A percentile compares a stretch with the other conserved stretches of the same genome.
Evolutionary conservation across 2,797 vertebrate genomes (phyloP).

Genomic region (Chrysocyon brachyurus): DNA sequence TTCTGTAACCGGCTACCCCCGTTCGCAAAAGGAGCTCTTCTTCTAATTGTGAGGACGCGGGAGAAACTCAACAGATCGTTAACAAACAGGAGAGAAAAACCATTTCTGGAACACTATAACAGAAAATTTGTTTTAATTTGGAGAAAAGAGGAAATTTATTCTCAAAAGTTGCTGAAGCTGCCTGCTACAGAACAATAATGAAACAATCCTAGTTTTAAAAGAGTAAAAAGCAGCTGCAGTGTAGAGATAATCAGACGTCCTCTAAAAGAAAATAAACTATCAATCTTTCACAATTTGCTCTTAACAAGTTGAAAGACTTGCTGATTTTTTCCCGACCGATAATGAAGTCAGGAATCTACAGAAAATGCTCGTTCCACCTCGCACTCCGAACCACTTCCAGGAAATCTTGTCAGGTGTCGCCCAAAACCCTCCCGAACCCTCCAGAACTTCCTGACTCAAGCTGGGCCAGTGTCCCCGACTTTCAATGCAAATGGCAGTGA

Average conservation of each 20-base stretch:
- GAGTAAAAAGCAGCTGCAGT: not conserved
- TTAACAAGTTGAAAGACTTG: slow-evolving; percentile 7
- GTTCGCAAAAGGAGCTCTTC: not conserved
- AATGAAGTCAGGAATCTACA: not conserved
- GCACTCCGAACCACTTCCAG: not conserved
- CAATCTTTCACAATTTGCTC: slow-evolving; percentile 23
- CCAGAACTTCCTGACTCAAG: slow-evolving; percentile 34
- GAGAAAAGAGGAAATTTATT: slow-evolving; percentile 30
- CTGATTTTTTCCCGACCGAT: not conserved
- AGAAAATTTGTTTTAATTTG: slow-evolving; percentile 59
- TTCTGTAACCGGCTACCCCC: not conserved
- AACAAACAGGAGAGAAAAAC: slow-evolving; percentile 41
- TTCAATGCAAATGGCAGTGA: slow-evolving; percentile 47
- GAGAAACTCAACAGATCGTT: slow-evolving; percentile 38
- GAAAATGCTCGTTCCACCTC: not conserved
- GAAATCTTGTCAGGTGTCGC: not conserved
- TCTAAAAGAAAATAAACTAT: slow-evolving; percentile 46
- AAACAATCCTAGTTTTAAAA: not conserved
- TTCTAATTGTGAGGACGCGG: not conserved
- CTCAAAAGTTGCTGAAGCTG: slow-evolving; percentile 1
- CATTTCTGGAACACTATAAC: slow-evolving; percentile 42
- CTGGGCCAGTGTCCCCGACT: not conserved
- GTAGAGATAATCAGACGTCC: not conserved
- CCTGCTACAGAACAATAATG: not conserved
- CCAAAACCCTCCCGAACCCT: slow-evolving; percentile 7